phyloP scores from a whole-genome alignment of 2,888 invertebrate genomes.

The Laspeyria flexula region DNA sequence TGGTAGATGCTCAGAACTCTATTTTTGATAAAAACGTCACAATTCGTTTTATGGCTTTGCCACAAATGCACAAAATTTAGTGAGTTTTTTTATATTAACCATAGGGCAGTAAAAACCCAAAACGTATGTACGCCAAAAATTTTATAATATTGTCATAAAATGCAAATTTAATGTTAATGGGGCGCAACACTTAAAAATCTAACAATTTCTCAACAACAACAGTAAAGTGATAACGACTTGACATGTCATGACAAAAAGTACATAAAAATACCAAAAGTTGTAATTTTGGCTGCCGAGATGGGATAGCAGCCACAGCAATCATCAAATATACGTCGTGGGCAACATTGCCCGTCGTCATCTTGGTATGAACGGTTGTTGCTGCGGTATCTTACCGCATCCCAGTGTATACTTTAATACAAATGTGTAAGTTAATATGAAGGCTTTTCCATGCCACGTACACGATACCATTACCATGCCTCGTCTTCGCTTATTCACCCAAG shows the following conservation, averaged over 20 bases:
- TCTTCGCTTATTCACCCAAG: too few species aligned
- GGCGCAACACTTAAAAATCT: conserved; percentile 79
- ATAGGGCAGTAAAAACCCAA: conserved; percentile 77
- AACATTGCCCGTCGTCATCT: not conserved
- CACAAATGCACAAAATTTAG: conserved; percentile 44
- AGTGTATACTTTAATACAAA: not conserved
- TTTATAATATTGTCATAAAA: conserved; percentile 71
- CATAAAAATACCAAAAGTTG: conserved; percentile 32
- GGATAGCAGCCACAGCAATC: not conserved
- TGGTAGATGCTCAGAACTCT: conserved; percentile 37
- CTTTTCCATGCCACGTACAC: too few species aligned
- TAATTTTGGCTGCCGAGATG: conserved; percentile 3
- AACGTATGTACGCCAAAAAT: conserved; percentile 65
- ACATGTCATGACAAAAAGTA: conserved; percentile 33
- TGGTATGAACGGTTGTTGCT: not conserved
- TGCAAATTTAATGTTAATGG: conserved; percentile 70
- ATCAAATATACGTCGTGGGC: not conserved
- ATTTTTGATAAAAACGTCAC: conserved; percentile 43
- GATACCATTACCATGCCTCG: too few species aligned
- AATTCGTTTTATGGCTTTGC: conserved; percentile 51
- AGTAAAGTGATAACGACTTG: conserved; percentile 61
- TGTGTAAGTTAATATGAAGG: too few species aligned
- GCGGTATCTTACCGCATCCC: too few species aligned
- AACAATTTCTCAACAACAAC: conserved; percentile 75
- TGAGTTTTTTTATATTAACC: conserved; percentile 51